Conservation (phyloP, 2,797 vertebrate species). For the Darevskia mixta region DNA sequence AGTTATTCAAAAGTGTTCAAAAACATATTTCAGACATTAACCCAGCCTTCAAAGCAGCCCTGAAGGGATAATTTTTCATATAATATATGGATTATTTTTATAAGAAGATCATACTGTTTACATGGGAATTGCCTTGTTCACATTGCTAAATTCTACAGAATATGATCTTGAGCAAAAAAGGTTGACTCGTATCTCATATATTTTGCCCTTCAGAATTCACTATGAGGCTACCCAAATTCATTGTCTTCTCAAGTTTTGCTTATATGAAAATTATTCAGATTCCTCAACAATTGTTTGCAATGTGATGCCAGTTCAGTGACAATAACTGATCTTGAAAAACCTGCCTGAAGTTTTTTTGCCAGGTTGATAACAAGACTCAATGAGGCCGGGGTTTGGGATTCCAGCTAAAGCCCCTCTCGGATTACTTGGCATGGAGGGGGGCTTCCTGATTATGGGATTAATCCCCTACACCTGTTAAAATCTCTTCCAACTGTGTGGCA, state of each 20-base stretch:
- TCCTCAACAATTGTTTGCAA: neutral
- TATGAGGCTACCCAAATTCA: neutral
- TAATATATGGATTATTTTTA: neutral
- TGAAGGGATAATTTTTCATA: neutral
- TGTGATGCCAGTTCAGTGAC: accelerated
- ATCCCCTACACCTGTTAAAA: slow-evolving; percentile 75
- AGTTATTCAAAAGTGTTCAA: neutral
- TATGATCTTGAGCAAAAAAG: neutral
- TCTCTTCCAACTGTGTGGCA: slow-evolving; percentile 45
- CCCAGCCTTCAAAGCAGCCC: neutral
- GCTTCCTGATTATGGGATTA: slow-evolving; percentile 45
- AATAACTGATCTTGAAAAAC: neutral
- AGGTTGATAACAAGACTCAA: neutral
- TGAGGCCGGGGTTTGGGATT: slow-evolving; percentile 47
- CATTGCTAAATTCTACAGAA: too few relatives aligned
- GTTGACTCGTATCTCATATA: too few relatives aligned
- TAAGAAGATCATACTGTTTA: neutral
- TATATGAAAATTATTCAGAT: neutral
- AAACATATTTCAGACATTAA: neutral
- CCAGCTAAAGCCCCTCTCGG: slow-evolving; percentile 49
- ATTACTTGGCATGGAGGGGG: slow-evolving; percentile 64
- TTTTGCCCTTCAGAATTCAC: neutral
- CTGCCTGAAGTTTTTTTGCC: accelerated
- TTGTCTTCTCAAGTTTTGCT: accelerated
- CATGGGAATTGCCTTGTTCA: neutral